phyloP scores from a whole-genome alignment of 2,113 vertebrate species.

The Cyprinus carpio region DNA sequence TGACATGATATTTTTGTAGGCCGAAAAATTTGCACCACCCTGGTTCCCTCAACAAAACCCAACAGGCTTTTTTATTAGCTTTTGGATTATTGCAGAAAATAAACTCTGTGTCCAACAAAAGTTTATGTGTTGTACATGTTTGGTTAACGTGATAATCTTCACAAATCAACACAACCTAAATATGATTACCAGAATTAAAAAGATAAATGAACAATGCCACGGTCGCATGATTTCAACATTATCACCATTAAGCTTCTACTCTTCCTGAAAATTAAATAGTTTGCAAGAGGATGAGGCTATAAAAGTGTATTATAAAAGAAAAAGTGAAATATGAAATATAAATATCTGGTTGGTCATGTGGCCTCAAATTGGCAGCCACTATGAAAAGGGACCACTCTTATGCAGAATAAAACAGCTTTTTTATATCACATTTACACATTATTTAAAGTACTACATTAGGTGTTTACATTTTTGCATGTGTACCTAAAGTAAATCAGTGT shows the following conservation, averaged over 20 bases:
- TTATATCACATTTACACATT: not conserved
- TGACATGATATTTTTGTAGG: not conserved
- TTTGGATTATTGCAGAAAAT: too few species aligned
- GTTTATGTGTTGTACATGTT: not conserved
- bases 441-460: not conserved
- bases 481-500: not conserved
- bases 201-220: too few species aligned
- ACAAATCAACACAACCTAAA: too few species aligned
- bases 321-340: too few species aligned
- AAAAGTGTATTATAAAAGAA: too few species aligned
- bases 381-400: not conserved
- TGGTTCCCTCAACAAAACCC: not conserved
- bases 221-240: too few species aligned
- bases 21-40: not conserved
- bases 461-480: not conserved
- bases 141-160: too few species aligned
- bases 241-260: too few species aligned
- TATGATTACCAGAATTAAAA: too few species aligned
- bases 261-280: too few species aligned
- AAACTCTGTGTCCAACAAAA: not conserved
- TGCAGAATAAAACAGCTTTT: not conserved
- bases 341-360: not conserved
- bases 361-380: not conserved
- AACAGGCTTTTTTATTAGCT: not conserved
- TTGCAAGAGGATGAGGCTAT: too few species aligned